These are phyloP conservation scores for Channa maculata DNA, from an alignment of 2,113 vertebrate species.

Conservation along the genomic window DNA sequence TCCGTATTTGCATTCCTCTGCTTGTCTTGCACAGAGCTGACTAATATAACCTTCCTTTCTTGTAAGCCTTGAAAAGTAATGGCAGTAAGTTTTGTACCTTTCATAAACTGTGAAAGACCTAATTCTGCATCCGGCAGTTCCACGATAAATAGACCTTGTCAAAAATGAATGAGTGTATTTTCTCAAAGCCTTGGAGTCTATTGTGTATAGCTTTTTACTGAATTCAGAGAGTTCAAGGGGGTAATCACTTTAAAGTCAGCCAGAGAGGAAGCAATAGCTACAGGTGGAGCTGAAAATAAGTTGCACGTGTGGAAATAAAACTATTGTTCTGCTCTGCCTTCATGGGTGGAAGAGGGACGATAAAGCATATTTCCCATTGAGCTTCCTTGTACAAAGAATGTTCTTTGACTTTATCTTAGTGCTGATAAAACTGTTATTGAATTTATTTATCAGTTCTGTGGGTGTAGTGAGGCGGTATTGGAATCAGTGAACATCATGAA, in stretches of 20 bases:
- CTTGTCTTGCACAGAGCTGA: neutral
- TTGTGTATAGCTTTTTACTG: neutral
- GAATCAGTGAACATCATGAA: neutral
- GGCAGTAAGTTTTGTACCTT: neutral
- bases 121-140: neutral
- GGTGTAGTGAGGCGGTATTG: neutral
- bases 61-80: neutral
- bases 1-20: neutral
- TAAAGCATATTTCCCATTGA: neutral
- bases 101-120: constrained; percentile 1
- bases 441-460: neutral
- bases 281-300: neutral
- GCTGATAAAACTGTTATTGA: neutral
- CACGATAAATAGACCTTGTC: neutral
- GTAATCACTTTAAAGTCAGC: neutral
- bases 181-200: neutral
- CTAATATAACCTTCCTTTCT: neutral
- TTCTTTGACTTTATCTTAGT: neutral
- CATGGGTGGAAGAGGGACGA: neutral
- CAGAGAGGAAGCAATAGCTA: neutral
- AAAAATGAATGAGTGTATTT: neutral
- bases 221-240: neutral
- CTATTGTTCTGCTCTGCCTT: neutral
- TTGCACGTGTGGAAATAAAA: neutral
- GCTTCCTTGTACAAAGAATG: neutral